Base-by-base conservation (phyloP, 2,113 vertebrate genomes). In the Crotalus helleri region DNA sequence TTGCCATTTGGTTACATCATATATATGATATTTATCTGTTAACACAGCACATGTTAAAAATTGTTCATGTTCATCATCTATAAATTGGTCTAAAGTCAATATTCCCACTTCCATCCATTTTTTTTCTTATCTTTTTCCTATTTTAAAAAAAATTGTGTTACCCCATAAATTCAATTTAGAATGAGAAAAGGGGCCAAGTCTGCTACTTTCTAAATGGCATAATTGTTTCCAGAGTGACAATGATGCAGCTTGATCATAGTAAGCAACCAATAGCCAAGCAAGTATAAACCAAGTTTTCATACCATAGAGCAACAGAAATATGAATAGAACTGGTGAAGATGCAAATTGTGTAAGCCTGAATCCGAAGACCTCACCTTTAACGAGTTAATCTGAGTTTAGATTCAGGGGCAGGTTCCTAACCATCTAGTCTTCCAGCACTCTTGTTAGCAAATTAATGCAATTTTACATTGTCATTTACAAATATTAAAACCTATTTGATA, bases 391-490 rank as follows among this genome's bases (percentile, higher is more conserved):
- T 21, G 44, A 26, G 4, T 23, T 90, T 64, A 10, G 39, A 74
- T 85, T 59, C 59, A 9, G 26, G 61, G 39, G 6, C 39, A 51
- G 44, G 39, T 59, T 39, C 13, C 24, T 29, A 12, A 24, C 5
- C 21, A 17, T 61, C 74, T 54, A 29, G n/a, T 44, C 90, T 44
- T 90, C 46, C 49, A 86, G 21, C 46, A 64, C 46, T 54, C 55
- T 19, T 86, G 6, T 90, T 64, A 29, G 57, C 53, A 54, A 90
- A 44, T 61, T 93, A 87, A 17, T 61, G 17, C n/a, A 44, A 53
- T 90, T 90, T 74, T 94, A 49, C 58, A 93, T 96, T 95, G 26
- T 29, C 13, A 24, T 88, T 94, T 92, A 88, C 24, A 91, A 85
- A 91, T 57, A 53, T 81, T 92, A 53, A 51, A 39, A 90, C 61